Evolutionary conservation across 2,888 invertebrate species (phyloP), one percentile per base, ranked within the genome.

Genomic region (Doris montereyensis): DNA sequence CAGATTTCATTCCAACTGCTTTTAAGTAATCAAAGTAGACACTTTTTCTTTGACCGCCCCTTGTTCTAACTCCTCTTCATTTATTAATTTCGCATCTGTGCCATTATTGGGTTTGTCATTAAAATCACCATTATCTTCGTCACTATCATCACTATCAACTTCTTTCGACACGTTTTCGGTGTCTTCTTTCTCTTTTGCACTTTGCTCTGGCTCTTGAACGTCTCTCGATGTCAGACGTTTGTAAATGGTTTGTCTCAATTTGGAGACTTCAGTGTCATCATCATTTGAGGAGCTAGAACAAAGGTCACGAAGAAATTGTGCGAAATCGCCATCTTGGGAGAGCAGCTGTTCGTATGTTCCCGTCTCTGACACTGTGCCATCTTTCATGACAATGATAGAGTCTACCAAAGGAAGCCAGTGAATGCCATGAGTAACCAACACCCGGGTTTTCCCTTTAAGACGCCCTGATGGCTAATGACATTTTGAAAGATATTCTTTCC

Each of bases 381-480:
- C 79, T 52, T 75, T 74, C 60, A 79, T 24, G 1, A 79, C 79
- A 3, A 79, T 21, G 17, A 79, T 72, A 34, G 65, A 57, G 62
- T 79, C 79, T 28, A 79, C 75, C 30, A 75, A 68, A 17, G 79
- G 75, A 21, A 79, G 70, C 79, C 79, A 79, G 60, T 79, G 79
- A 10, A 79, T 28, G 1, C 79, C 79, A 30, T 79, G 79, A 17
- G 79, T 79, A 17, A 79, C 79, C 68, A 79, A 26, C 8, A 79
- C 70, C 4, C 79, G 57, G 17, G 79, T 79, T 73, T 78, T 78
- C 0, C 35, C 26, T 65, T 65, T 8, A 78, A 32, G 26, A 78
- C 17, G n/a, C 78, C 75, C 1, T 34, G 30, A 35, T 30, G 75
- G n/a, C 79, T 68, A 1, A 79, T 57, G 28, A 79, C 79, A 2